These are phyloP conservation scores for Neoaliturus tenellus DNA, from an alignment of 2,888 invertebrate species.

Conservation along the genomic window DNA sequence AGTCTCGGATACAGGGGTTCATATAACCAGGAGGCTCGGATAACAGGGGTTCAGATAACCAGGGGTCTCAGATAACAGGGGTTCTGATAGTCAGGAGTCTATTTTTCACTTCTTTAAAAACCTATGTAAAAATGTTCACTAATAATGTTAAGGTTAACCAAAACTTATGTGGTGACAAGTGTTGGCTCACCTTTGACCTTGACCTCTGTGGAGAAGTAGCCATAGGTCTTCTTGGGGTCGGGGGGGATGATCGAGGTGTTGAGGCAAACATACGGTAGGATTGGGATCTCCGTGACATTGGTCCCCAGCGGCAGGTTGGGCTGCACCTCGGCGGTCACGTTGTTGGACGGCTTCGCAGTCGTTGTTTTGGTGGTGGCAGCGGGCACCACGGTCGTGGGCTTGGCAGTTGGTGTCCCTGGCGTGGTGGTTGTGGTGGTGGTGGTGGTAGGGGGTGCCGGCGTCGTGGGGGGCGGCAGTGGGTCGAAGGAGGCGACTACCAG, in stretches of 20 bases:
- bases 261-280: conserved; percentile 75
- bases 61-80: too few species aligned
- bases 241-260: conserved; percentile 79
- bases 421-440: conserved; percentile 70
- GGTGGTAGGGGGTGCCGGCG: conserved; percentile 72
- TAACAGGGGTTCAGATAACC: too few species aligned
- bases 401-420: conserved; percentile 64
- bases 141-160: too few species aligned
- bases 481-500: conserved; percentile 60
- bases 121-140: too few species aligned
- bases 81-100: too few species aligned
- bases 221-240: conserved; percentile 82
- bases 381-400: conserved; percentile 70
- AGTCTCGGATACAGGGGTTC: too few species aligned
- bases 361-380: conserved; percentile 69
- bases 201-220: conserved; percentile 81
- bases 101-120: too few species aligned
- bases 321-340: conserved; percentile 41
- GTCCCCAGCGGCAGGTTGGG: conserved; percentile 39
- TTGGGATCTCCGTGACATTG: conserved; percentile 58
- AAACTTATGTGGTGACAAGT: too few species aligned
- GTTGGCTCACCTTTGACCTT: conserved; percentile 85
- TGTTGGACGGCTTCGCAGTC: conserved; percentile 66
- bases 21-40: too few species aligned
- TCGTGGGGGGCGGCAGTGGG: conserved; percentile 69